phyloP scores from a whole-genome alignment of 2,797 vertebrate species.

The Catamblyrhynchus diadema region DNA sequence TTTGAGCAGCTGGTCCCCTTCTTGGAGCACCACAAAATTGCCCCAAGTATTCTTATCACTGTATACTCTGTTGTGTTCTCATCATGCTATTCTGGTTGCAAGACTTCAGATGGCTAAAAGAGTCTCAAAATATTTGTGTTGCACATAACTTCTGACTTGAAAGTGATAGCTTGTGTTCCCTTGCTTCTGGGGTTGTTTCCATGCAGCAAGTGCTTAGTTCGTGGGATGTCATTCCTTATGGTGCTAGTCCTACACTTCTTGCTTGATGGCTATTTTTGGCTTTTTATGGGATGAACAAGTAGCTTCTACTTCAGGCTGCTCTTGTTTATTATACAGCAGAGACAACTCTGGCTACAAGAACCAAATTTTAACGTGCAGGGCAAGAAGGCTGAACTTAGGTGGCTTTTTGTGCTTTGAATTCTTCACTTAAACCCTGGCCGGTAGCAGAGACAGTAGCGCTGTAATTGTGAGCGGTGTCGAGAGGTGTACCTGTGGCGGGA shows the following conservation, averaged over 20 bases:
- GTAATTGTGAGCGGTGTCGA: fast-evolving
- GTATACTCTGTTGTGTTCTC: neutral
- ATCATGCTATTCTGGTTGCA: neutral
- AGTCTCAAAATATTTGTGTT: neutral
- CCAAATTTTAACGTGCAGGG: neutral
- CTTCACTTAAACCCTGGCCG: neutral
- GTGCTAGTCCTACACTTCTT: neutral
- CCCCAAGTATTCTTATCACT: neutral
- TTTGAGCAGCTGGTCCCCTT: neutral
- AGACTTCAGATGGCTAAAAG: neutral
- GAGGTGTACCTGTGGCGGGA: too few relatives aligned
- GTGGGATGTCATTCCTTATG: neutral
- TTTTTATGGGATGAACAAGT: neutral
- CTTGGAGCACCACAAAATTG: neutral
- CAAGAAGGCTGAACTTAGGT: neutral
- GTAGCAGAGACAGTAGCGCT: fast-evolving
- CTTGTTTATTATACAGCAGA: neutral
- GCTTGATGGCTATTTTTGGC: fast-evolving
- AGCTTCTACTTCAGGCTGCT: neutral
- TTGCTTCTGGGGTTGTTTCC: neutral
- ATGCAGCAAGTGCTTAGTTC: neutral
- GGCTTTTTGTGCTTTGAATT: neutral
- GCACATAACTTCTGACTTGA: neutral
- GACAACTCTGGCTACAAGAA: neutral
- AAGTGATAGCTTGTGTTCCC: neutral